Evolutionary conservation across 2,888 invertebrate species (phyloP), one percentile per base, ranked within the genome.

Genomic region (Protodeltote pygarga): DNA sequence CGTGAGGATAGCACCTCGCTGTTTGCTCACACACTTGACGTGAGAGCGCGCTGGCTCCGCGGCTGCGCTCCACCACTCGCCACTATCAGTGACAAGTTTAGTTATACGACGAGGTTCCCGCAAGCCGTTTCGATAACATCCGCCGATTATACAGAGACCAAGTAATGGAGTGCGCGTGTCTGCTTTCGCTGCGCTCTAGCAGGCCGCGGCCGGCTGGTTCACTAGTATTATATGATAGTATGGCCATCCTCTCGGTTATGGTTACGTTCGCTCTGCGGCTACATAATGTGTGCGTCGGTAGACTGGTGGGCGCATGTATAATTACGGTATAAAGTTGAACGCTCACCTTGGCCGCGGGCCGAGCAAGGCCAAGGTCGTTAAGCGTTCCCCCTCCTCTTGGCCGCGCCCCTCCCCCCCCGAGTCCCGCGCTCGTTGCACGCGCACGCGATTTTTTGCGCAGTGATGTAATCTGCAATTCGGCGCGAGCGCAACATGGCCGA

Each of bases 381-480:
- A 76, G 71, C 68, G 71, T 60, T 65, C 57, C 73, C 44, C 71
- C 48, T 62, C 65, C 58, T 62, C 60, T 61, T 63, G 51, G 61
- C 63, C 62, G 50, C 64, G 31, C 58, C 52, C 37, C 38, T 42
- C 57, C 42, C 44, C 51, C 65, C 52, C 65, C 62, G 51, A 44
- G 37, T 59, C 53, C 53, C 54, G 55, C 23, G 39, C 32, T 41
- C 31, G 38, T 64, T 78, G 72, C 74, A 76, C 79, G 82, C 79
- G 83, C 84, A 83, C 80, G 78, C 81, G 72, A 65, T 61, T 77
- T 84, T 90, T 90, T 89, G 87, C 85, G 78, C 81, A 81, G 81
- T 91, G 91, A 91, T 90, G 89, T 91, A 90, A 90, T 87, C 83
- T 77, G 79, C 85, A 86, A 85, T 89, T 90, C 85, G 87, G 88